These are phyloP conservation scores for Drosophila koepferae DNA, from an alignment of 2,888 invertebrate species.

Conservation along the genomic window DNA sequence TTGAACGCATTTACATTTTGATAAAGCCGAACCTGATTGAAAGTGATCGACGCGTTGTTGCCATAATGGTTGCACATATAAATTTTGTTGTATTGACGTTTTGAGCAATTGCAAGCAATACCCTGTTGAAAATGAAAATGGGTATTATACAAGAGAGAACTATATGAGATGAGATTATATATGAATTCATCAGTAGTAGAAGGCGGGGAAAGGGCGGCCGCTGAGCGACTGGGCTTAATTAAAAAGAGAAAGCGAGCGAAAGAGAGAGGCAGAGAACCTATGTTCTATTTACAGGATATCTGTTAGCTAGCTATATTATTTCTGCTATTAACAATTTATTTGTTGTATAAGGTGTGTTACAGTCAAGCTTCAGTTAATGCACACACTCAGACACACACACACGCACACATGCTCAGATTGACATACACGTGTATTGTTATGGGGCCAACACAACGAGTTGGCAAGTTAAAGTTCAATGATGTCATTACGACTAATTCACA, in stretches of 20 bases:
- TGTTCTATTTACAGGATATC: conserved; percentile 13
- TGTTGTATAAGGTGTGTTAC: conserved; percentile 69
- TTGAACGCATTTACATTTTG: conserved; percentile 64
- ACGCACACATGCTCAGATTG: background rate
- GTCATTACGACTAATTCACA: conserved; percentile 81
- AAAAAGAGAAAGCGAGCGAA: background rate
- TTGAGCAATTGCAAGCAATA: conserved; percentile 31
- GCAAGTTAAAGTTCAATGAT: conserved; percentile 80
- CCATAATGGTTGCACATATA: conserved; percentile 60
- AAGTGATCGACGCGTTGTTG: conserved; percentile 39
- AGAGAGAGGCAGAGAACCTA: too few species aligned
- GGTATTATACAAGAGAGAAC: too few species aligned
- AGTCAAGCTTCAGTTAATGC: conserved; percentile 72
- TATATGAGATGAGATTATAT: too few species aligned
- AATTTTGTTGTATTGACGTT: conserved; percentile 9
- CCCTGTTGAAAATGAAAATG: conserved; percentile 14
- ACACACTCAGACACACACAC: background rate
- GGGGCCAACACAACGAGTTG: conserved; percentile 56
- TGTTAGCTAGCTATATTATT: conserved; percentile 16
- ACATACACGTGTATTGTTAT: conserved; percentile 24
- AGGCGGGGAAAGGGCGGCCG: too few species aligned
- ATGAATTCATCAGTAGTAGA: too few species aligned
- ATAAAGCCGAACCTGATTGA: conserved; percentile 44
- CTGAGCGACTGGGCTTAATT: too few species aligned
- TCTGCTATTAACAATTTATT: conserved; percentile 40